phyloP scores from a whole-genome alignment of 2,888 invertebrate species.

The Polydrusus cervinus region DNA sequence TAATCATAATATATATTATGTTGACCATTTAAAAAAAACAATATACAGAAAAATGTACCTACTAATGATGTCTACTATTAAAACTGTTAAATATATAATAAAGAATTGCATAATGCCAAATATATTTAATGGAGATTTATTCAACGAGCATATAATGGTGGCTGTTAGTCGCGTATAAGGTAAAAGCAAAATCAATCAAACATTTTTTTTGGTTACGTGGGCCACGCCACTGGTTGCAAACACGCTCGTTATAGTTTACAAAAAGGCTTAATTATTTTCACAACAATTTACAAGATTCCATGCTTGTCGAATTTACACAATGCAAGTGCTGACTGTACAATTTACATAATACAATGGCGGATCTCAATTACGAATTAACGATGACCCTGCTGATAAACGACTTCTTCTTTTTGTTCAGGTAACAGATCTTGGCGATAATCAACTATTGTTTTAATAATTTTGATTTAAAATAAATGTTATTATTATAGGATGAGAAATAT shows the following conservation, averaged over 20 bases:
- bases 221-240: background rate
- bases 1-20: no score
- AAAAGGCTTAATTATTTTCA: background rate
- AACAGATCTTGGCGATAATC: conserved; percentile 7
- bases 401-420: conserved; percentile 18
- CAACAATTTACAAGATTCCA: conserved; percentile 1
- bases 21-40: no score
- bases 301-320: conserved; percentile 32
- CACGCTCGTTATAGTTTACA: background rate
- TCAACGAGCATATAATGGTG: no score
- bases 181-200: no score
- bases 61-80: no score
- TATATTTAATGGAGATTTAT: no score
- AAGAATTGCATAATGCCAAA: no score
- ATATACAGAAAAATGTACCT: no score
- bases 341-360: conserved; percentile 33
- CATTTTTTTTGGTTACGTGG: no score
- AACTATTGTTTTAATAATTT: conserved; percentile 6
- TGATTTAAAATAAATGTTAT: background rate
- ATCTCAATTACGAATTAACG: conserved; percentile 15
- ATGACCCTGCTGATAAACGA: conserved; percentile 34
- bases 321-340: conserved; percentile 30
- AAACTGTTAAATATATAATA: no score
- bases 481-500: background rate
- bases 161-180: no score